Conservation (phyloP, 2,888 invertebrate genomes). For the Watsonalla binaria region DNA sequence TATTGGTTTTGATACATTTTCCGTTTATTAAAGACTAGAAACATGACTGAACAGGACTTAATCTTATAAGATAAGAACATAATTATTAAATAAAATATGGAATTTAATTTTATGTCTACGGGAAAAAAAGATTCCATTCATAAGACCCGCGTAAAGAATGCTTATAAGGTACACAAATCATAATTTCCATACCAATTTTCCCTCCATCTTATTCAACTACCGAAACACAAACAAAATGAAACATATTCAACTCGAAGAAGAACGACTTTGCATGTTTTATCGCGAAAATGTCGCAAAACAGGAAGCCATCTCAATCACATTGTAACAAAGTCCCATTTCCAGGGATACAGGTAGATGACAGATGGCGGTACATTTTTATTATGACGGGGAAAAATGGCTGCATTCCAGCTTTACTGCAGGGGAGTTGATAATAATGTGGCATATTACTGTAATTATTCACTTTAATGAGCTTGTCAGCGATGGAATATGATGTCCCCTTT, state of each 20-base stretch:
- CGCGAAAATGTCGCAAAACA: background rate
- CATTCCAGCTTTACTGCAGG: slow-evolving; percentile 11
- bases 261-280: background rate
- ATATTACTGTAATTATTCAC: slow-evolving; percentile 36
- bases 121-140: too few relatives aligned
- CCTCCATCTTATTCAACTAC: too few relatives aligned
- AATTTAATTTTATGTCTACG: too few relatives aligned
- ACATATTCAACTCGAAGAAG: background rate
- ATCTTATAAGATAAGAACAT: too few relatives aligned
- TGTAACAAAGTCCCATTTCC: background rate
- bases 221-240: too few relatives aligned
- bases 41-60: too few relatives aligned
- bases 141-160: too few relatives aligned
- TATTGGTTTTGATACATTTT: too few relatives aligned
- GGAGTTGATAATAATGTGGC: slow-evolving; percentile 34
- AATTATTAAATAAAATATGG: too few relatives aligned
- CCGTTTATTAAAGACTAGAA: too few relatives aligned
- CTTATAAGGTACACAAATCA: too few relatives aligned
- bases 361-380: slow-evolving; percentile 31
- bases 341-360: slow-evolving; percentile 12
- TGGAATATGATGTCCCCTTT: slow-evolving; percentile 29
- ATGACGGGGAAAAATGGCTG: slow-evolving; percentile 25
- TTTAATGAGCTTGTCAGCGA: slow-evolving; percentile 30
- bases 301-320: background rate
- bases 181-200: too few relatives aligned